Evolutionary conservation across 37 sponge, comb jelly and placozoan species (phyloP).

Genomic region (Dysidea cf. avara): DNA sequence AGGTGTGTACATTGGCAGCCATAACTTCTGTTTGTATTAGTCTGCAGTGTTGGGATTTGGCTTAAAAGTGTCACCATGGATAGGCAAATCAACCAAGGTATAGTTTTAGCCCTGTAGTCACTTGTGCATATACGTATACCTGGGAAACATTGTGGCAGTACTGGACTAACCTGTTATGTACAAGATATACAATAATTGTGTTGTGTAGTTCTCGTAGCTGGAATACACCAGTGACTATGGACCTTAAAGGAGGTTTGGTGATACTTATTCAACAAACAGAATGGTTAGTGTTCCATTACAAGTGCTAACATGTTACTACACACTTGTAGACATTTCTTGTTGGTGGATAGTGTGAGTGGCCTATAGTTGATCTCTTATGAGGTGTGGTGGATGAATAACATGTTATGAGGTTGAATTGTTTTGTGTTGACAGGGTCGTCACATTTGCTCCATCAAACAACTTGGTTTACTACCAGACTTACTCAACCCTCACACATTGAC

Average conservation of each 20-base stretch:
- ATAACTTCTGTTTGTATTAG: too few relatives aligned
- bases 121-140: too few relatives aligned
- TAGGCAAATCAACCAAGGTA: too few relatives aligned
- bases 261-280: constrained; percentile 67
- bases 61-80: too few relatives aligned
- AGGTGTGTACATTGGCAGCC: too few relatives aligned
- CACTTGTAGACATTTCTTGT: constrained; percentile 61
- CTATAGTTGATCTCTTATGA: constrained; percentile 80
- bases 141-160: too few relatives aligned
- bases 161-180: too few relatives aligned
- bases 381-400: constrained; percentile 33
- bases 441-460: constrained; percentile 63
- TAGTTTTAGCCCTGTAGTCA: too few relatives aligned
- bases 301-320: too few relatives aligned
- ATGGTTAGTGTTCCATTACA: constrained; percentile 26
- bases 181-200: too few relatives aligned
- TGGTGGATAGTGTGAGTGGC: constrained; percentile 75
- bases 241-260: constrained; percentile 73
- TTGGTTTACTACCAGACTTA: constrained; percentile 41
- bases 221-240: constrained; percentile 88
- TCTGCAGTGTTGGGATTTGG: too few relatives aligned
- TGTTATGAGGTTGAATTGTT: too few relatives aligned
- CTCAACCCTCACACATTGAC: constrained; percentile 64
- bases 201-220: constrained; percentile 76
- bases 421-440: constrained; percentile 64